Conservation (phyloP, 2,113 vertebrate species). For the Spermophilus dauricus region DNA sequence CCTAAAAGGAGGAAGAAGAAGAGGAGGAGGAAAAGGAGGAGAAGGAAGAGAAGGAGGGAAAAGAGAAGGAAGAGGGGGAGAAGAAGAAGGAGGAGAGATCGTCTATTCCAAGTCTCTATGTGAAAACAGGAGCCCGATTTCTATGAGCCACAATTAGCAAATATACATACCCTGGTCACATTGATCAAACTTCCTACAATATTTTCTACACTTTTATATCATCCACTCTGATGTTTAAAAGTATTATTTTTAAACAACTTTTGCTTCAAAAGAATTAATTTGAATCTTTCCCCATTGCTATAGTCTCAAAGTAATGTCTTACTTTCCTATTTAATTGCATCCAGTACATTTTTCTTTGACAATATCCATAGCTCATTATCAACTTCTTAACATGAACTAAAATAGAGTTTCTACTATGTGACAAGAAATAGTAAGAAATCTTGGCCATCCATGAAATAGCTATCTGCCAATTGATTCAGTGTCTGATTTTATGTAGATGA, state of each 20-base stretch:
- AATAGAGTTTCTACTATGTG: neutral
- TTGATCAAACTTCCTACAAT: neutral
- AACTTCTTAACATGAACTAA: neutral
- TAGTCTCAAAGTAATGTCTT: neutral
- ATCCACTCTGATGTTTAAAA: neutral
- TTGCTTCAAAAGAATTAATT: neutral
- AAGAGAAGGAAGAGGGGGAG: too few species aligned
- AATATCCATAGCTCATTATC: neutral
- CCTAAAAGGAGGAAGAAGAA: too few species aligned
- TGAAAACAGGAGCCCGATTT: neutral
- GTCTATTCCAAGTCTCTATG: neutral
- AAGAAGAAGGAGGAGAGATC: neutral
- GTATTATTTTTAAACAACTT: neutral
- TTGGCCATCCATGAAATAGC: neutral
- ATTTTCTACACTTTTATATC: neutral
- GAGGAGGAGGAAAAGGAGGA: too few species aligned
- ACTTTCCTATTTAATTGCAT: neutral
- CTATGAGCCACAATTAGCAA: neutral
- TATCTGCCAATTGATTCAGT: neutral
- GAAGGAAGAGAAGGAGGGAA: too few species aligned
- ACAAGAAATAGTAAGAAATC: neutral
- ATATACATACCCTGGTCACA: neutral
- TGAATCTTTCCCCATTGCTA: neutral
- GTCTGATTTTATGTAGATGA: neutral
- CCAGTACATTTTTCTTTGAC: neutral